Evolutionary conservation across 2,797 vertebrate genomes (phyloP), one percentile per base, ranked within the genome.

Genomic region (Eleutherodactylus coqui): DNA sequence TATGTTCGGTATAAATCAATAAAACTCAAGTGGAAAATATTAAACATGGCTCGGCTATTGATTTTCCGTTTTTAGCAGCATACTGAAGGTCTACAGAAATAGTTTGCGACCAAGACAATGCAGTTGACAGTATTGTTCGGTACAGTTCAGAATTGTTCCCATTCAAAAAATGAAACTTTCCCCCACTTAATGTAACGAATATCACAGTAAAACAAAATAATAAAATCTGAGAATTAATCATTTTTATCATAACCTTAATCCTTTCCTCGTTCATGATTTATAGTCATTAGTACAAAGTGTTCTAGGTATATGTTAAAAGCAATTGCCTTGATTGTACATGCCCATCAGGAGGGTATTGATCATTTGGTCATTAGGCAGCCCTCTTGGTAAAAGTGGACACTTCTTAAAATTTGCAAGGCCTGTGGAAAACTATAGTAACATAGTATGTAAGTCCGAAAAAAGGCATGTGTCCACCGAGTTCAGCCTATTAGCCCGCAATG

Each of bases 1-100:
- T 84, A 84, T 84, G 62, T 77, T 77, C 64, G 43, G 47, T 76
- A 84, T 84, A 84, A 84, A 84, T 84, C 83, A 84, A 84, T 84
- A 84, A 76, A 51, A 47, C 41, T 64, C 75, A 14, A 77, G 53
- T 49, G 49, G 83, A 84, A 83, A 84, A 76, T 49, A 77, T 77
- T 84, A 67, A 84, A 77, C 43, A 77, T 38, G 73, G 73, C 75
- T 84, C 32, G n/a, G 60, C 43, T 77, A 84, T 76, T 76, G 73
- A 84, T 84, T 77, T 84, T 84, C 43, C 24, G 14, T 51, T 67
- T 84, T 84, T 84, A 76, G 82, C 81, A 58, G 7, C 51, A n/a
- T 16, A n/a, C 49, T 21, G 16, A 10, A 34, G 32, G 49, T n/a
- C 75, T 53, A 36, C 6, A 13, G 49, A 34, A 76, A 58, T 41